A percentile compares a stretch with the other conserved stretches of the same genome.
Evolutionary conservation across 2,113 vertebrate species (phyloP).

Genomic region (Lophura nycthemera): DNA sequence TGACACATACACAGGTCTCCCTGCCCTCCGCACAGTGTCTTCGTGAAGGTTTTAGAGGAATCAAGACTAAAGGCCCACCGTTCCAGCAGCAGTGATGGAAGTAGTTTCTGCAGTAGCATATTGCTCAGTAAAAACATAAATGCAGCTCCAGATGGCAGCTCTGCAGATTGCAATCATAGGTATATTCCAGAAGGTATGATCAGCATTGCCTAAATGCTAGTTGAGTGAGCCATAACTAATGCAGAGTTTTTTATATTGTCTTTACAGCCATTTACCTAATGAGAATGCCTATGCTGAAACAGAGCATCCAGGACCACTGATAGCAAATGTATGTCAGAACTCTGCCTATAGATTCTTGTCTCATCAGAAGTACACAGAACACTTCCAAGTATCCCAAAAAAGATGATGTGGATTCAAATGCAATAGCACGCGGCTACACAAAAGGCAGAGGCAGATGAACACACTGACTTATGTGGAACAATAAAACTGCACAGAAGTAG

Average conservation of each 20-base stretch:
- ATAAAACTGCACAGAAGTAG: background rate
- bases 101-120: background rate
- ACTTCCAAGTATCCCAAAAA: background rate
- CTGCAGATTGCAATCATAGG: background rate
- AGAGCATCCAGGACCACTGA: background rate
- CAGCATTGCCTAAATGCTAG: background rate
- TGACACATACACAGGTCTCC: background rate
- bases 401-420: background rate
- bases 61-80: background rate
- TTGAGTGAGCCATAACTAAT: slow-evolving; percentile 23
- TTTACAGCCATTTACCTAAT: background rate
- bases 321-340: background rate
- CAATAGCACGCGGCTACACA: background rate
- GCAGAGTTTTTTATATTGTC: background rate
- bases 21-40: background rate
- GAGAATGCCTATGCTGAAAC: background rate
- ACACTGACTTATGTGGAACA: background rate
- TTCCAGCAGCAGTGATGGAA: background rate
- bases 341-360: background rate
- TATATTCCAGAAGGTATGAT: background rate
- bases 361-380: background rate
- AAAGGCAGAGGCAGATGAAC: background rate
- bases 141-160: slow-evolving; percentile 30
- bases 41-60: background rate
- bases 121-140: background rate